phyloP scores from a whole-genome alignment of 2,888 invertebrate genomes.

The Lathronympha strigana region DNA sequence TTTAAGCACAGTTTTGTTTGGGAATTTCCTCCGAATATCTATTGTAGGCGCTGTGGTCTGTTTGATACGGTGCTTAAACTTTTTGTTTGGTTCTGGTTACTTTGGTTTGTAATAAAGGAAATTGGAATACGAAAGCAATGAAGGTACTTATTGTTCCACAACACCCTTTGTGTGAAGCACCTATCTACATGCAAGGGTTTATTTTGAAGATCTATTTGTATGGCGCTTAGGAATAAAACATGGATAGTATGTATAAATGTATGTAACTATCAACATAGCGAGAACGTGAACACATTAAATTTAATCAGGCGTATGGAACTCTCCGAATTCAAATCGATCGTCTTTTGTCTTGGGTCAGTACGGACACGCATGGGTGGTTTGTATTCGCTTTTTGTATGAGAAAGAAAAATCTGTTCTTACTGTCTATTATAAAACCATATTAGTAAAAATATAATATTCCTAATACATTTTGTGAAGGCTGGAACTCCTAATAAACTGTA shows the following conservation, averaged over 20 bases:
- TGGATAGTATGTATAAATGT: not conserved
- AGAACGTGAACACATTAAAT: too few species aligned
- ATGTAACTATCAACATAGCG: too few species aligned
- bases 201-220: not conserved
- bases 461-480: too few species aligned
- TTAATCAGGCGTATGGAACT: too few species aligned
- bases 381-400: too few species aligned
- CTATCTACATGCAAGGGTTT: not conserved
- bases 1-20: constrained; percentile 40
- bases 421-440: too few species aligned
- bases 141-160: not conserved
- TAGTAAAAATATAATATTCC: too few species aligned
- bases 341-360: too few species aligned
- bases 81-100: constrained; percentile 19
- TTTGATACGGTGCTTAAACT: constrained; percentile 25
- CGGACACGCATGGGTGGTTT: too few species aligned
- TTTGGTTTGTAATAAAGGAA: constrained; percentile 25
- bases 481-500: too few species aligned
- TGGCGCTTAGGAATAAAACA: not conserved
- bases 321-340: too few species aligned
- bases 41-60: constrained; percentile 33
- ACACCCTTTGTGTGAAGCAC: not conserved
- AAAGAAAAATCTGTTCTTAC: too few species aligned
- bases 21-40: constrained; percentile 26
- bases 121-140: constrained; percentile 9